These are phyloP conservation scores for Somateria mollissima DNA, from an alignment of 2,797 vertebrate species.

Conservation along the genomic window DNA sequence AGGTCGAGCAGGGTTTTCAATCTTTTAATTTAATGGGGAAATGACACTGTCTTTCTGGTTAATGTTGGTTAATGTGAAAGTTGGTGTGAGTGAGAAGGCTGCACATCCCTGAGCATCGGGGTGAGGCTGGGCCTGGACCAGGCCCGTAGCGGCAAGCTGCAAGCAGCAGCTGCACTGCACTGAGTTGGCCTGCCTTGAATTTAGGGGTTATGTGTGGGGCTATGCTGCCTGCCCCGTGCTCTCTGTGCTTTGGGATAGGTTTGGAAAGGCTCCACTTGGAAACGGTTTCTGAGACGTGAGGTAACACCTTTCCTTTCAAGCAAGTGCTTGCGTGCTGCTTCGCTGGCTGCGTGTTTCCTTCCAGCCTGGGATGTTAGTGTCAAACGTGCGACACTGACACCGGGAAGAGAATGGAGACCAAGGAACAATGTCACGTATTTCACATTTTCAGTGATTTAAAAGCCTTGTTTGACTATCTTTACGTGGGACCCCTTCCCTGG, in stretches of 20 bases:
- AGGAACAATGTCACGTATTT: not conserved
- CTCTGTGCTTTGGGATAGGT: not conserved
- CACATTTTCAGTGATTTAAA: not conserved
- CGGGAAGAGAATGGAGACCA: not conserved
- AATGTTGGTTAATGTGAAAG: too few species aligned
- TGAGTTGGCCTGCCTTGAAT: not conserved
- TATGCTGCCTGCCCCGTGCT: not conserved
- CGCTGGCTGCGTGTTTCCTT: not conserved
- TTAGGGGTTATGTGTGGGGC: not conserved
- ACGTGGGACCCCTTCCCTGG: not conserved
- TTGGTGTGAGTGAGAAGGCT: not conserved
- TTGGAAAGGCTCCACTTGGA: not conserved
- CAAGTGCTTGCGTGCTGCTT: too few species aligned
- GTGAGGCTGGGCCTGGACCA: not conserved
- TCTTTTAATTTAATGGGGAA: not conserved
- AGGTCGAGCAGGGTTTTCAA: not conserved
- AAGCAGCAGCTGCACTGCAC: not conserved
- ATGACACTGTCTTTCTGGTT: not conserved
- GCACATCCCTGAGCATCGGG: rapidly evolving
- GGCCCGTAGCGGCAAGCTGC: rapidly evolving
- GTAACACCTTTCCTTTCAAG: not conserved
- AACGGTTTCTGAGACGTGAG: not conserved
- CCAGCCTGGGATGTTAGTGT: not conserved
- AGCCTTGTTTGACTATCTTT: not conserved
- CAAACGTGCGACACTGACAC: not conserved